Conservation (phyloP, 2,888 invertebrate species). For the Melanostoma scalare region DNA sequence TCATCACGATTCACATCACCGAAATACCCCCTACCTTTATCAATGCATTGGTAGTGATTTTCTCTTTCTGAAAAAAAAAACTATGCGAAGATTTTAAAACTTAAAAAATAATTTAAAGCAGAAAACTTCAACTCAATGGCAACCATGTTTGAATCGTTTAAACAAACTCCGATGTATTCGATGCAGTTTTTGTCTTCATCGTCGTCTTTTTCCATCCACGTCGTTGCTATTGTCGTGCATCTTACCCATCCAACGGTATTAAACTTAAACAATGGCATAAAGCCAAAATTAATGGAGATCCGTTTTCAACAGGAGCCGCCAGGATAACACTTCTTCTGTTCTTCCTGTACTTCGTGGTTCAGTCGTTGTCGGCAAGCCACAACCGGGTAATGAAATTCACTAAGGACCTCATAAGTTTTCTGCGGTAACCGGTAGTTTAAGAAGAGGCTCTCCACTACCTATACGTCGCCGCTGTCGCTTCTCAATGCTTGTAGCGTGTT, state of each 20-base stretch:
- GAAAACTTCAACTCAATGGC: background rate
- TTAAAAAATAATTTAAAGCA: too few species aligned
- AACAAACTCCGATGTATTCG: slow-evolving; percentile 8
- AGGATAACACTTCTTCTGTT: slow-evolving; percentile 42
- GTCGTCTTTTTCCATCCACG: slow-evolving; percentile 19
- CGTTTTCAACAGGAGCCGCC: slow-evolving; percentile 49
- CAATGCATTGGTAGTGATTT: too few species aligned
- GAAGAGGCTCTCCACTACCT: slow-evolving; percentile 25
- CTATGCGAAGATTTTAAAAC: too few species aligned
- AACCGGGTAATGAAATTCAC: slow-evolving; percentile 69
- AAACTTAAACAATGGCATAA: slow-evolving; percentile 65
- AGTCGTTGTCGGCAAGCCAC: slow-evolving; percentile 53
- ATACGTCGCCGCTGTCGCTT: too few species aligned
- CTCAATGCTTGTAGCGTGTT: too few species aligned
- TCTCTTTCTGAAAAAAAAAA: too few species aligned
- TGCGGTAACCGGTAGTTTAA: slow-evolving; percentile 59
- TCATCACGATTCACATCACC: too few species aligned
- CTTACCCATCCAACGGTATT: slow-evolving; percentile 31
- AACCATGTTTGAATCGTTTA: background rate
- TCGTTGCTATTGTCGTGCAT: slow-evolving; percentile 26
- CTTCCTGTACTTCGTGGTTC: slow-evolving; percentile 24
- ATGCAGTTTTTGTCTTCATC: slow-evolving; percentile 47
- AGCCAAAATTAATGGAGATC: slow-evolving; percentile 69
- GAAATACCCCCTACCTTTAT: too few species aligned
- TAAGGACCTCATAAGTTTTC: slow-evolving; percentile 69